Evolutionary conservation across 2,888 invertebrate species (phyloP).

Genomic region (Meiosimyza platycephala): DNA sequence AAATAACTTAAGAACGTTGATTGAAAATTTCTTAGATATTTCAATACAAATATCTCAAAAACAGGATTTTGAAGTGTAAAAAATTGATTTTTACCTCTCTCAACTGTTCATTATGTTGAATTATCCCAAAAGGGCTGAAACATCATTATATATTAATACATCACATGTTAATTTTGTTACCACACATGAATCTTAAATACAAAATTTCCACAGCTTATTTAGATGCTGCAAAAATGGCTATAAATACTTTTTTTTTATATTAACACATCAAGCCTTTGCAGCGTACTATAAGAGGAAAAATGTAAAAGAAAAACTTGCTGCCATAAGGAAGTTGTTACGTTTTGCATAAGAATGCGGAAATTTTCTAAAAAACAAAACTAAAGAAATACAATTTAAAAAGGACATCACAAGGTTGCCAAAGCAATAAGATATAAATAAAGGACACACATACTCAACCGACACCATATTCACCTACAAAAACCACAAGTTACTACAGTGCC

Average conservation of each 20-base stretch:
- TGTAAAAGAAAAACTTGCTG: background rate
- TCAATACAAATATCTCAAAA: too few relatives aligned
- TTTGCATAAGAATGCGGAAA: slow-evolving; percentile 17
- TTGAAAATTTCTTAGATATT: too few relatives aligned
- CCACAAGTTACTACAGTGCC: background rate
- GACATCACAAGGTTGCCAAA: background rate
- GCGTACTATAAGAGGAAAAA: background rate
- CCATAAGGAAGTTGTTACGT: slow-evolving; percentile 21
- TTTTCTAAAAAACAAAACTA: background rate
- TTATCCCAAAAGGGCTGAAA: too few relatives aligned
- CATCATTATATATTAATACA: too few relatives aligned
- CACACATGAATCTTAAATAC: too few relatives aligned
- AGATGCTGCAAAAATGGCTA: too few relatives aligned
- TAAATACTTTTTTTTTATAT: background rate
- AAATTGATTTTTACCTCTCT: too few relatives aligned
- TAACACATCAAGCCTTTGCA: slow-evolving; percentile 6
- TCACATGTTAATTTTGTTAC: too few relatives aligned
- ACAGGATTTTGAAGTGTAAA: too few relatives aligned
- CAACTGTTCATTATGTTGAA: too few relatives aligned
- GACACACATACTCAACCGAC: background rate
- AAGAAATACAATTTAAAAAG: background rate
- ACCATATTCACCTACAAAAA: background rate
- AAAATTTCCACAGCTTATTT: too few relatives aligned
- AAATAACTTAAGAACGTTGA: too few relatives aligned
- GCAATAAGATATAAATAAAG: background rate